phyloP scores from a whole-genome alignment of 2,797 vertebrate genomes.

The Alosa sapidissima region DNA sequence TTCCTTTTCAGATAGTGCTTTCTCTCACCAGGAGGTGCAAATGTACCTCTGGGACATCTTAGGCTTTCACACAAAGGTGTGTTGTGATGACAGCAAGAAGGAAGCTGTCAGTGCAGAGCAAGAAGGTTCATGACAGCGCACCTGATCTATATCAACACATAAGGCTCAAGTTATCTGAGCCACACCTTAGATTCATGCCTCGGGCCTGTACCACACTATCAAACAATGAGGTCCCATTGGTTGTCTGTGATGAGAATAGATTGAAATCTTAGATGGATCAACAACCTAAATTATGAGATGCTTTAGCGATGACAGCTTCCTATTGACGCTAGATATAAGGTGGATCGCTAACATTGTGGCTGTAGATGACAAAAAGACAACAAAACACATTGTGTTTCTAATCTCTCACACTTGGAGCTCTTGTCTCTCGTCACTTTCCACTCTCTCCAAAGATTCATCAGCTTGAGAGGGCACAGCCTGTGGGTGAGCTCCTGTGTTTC shows the following conservation, averaged over 20 bases:
- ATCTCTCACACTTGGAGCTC: background rate
- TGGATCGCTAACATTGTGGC: background rate
- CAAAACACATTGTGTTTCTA: background rate
- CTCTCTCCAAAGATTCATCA: constrained; percentile 16
- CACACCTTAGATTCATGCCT: background rate
- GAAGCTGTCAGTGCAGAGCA: background rate
- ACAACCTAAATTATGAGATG: background rate
- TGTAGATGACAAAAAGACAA: background rate
- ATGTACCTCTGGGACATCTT: constrained; percentile 19
- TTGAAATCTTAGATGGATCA: background rate
- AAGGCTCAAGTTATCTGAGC: background rate
- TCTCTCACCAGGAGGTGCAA: background rate
- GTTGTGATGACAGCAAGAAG: background rate
- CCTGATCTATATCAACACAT: background rate
- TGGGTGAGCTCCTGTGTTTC: background rate
- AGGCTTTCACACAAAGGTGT: background rate
- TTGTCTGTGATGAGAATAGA: background rate
- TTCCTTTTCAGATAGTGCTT: background rate
- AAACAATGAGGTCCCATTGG: background rate
- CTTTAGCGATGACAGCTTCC: background rate
- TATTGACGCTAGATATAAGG: background rate
- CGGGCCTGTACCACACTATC: background rate
- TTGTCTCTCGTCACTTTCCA: background rate
- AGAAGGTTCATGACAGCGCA: background rate
- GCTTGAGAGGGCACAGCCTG: background rate